Conservation (phyloP, 2,113 vertebrate genomes). For the Anguilla japonica region DNA sequence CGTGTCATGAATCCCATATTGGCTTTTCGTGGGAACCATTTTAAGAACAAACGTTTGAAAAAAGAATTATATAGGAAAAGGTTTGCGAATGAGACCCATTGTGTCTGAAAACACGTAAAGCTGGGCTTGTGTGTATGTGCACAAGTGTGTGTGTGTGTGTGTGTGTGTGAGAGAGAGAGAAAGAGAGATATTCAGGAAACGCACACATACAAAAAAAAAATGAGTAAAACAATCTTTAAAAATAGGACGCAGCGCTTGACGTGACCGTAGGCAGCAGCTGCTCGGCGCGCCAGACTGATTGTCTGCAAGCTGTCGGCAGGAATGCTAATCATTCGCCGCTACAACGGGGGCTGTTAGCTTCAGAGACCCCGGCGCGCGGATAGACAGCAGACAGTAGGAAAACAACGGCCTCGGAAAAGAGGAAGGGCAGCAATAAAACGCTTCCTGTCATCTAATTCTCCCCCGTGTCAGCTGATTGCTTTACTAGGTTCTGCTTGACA, state of each 20-base stretch:
- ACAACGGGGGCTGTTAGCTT: slow-evolving; percentile 53
- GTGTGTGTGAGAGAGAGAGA: too few species aligned
- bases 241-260: slow-evolving; percentile 49
- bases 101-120: too few species aligned
- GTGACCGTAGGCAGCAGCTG: slow-evolving; percentile 53
- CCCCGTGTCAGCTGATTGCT: slow-evolving; percentile 68
- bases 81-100: too few species aligned
- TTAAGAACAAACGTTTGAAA: too few species aligned
- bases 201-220: too few species aligned
- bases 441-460: slow-evolving; percentile 77
- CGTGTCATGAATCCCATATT: too few species aligned
- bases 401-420: slow-evolving; percentile 64
- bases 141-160: too few species aligned
- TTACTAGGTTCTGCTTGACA: slow-evolving; percentile 74
- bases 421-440: slow-evolving; percentile 76
- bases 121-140: too few species aligned
- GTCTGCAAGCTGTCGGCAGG: slow-evolving; percentile 57
- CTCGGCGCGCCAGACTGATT: slow-evolving; percentile 58
- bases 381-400: slow-evolving; percentile 69
- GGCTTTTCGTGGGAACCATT: too few species aligned
- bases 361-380: slow-evolving; percentile 65
- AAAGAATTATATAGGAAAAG: too few species aligned
- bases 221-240: not conserved
- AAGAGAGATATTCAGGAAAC: too few species aligned
- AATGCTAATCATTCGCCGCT: slow-evolving; percentile 66